Evolutionary conservation across 2,113 vertebrate genomes (phyloP).

Genomic region (rat (Rattus norvegicus)): GRCr8 NC_086032.1:1123501-1124000

Average conservation of each 20-base stretch:
- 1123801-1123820: slow-evolving; percentile 80
- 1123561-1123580: rapidly evolving
- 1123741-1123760: not conserved
- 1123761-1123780: not conserved
- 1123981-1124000: not conserved
- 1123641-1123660: not conserved
- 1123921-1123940: not conserved
- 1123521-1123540: not conserved
- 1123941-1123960: not conserved
- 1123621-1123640: not conserved
- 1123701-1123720: not conserved
- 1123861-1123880: slow-evolving; percentile 48
- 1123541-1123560: not conserved
- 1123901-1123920: not conserved
- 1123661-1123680: not conserved
- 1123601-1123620: not conserved
- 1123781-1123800: slow-evolving; percentile 83
- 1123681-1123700: not conserved
- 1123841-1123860: slow-evolving; percentile 90
- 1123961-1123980: not conserved
- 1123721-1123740: not conserved
- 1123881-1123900: no score
- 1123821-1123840: slow-evolving; percentile 90
- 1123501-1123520: not conserved
- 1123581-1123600: no score